Base-by-base conservation (phyloP, 2,888 invertebrate species). In the Rhagonycha fulva region DNA sequence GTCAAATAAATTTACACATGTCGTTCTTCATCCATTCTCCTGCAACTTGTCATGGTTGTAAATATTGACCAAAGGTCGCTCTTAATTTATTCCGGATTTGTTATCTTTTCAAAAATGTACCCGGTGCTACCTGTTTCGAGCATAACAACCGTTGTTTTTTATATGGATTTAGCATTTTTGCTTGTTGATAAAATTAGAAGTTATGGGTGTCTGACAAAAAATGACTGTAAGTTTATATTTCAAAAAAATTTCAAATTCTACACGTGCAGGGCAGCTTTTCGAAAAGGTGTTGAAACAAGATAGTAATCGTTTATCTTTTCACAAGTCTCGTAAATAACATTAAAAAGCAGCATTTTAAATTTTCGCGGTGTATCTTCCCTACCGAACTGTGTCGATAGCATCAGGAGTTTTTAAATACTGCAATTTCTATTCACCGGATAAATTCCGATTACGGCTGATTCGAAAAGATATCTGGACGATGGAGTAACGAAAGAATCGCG, bases 361-460 rank as follows among this genome's bases (percentile, higher is more conserved):
- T 14, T 61, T 47, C 61, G 28, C 47, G 26, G 9, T 62, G 5
- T 14, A 14, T 62, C 61, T 66, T 24, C 24, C 14, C 60, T 26
- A 61, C 47, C 63, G 23, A 47, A 63, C 19, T 26, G 62, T 47
- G 10, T 24, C 61, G 77, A 77, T 77, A 75, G 30, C 30, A 77
- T 73, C 72, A 66, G 11, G 61, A 47, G 63, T 71, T 74, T 67
- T 62, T 70, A 80, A 81, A 81, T 78, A 78, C 80, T 70, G 78
- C 80, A 81, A 81, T 81, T 81, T 80, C 81, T 78, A 81, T 81
- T 81, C 81, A 70, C 19, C 68, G 24, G 30, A 67, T 71, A 77
- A 72, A 66, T 70, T 76, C 70, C 69, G 67, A 72, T 62, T 62
- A 66, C 63, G n/a, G 26, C 26, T 47, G 14, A 26, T 14, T 60